Evolutionary conservation across 2,888 invertebrate species (phyloP), one percentile per base, ranked within the genome.

Genomic region (Drosophila bunnanda): DNA sequence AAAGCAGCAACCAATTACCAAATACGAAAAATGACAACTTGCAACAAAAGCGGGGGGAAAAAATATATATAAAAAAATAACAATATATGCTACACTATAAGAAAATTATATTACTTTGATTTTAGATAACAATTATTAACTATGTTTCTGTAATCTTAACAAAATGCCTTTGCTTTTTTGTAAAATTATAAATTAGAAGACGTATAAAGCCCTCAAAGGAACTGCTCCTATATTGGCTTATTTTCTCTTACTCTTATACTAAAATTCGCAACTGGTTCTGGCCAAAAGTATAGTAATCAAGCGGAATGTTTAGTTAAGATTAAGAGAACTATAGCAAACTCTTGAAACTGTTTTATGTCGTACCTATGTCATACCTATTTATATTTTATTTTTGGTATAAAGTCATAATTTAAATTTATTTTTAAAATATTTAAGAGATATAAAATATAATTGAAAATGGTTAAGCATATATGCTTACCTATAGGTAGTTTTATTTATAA

Each of bases 11-110:
- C 84, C 84, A 84, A 84, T 84, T 88, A 84, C 84, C 88, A 82
- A 88, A 84, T 88, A 80, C 88, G 79, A 85, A 88, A 84, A 84
- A 88, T 84, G 88, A 88, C 88, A 84, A 86, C 88, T 88, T 86
- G 86, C 83, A 80, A 79, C 82, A 79, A 76, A 75, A 72, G 59
- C 69, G 74, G 53, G 64, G 36, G 70, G 71, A 59, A 71, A 59
- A 48, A 52, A 66, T 38, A 64, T 44, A 44, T 39, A 65, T 38
- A 69, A 50, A 64, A 22, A 13, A 34, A n/a, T 17, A 48, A 48
- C 34, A 6, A 62, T 41, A 12, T 20, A 38, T 32, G 32, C 13
- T n/a, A 39, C 64, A 65, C 64, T 50, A 56, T 66, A 13, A 30
- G 32, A 60, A 65, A 54, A 43, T 12, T 17, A 4, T n/a, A 17